Conservation (phyloP, 2,888 invertebrate genomes). For the Pecten maximus region DNA sequence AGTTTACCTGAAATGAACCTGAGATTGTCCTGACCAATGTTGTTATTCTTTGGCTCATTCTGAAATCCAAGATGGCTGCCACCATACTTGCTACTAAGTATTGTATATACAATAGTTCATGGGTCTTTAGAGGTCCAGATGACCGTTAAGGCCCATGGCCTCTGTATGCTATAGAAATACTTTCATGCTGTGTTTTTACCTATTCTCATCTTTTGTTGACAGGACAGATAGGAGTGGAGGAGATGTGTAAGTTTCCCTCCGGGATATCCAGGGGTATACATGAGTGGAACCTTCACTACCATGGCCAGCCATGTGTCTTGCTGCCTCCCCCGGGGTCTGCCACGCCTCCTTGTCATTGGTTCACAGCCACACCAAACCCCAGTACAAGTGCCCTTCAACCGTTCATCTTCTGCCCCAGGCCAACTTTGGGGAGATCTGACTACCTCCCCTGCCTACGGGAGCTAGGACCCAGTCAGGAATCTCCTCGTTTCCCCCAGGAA, state of each 20-base stretch:
- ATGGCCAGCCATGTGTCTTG: slow-evolving; percentile 85
- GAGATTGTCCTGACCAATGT: no score
- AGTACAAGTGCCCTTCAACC: slow-evolving; percentile 90
- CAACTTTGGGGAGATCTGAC: slow-evolving; percentile 82
- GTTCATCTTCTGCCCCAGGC: slow-evolving; percentile 84
- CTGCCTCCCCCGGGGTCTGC: slow-evolving; percentile 83
- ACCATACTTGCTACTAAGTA: no score
- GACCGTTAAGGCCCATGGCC: no score
- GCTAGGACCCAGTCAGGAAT: slow-evolving; percentile 79
- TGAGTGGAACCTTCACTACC: slow-evolving; percentile 85
- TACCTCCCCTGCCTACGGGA: slow-evolving; percentile 84
- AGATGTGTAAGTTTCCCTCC: slow-evolving; percentile 78
- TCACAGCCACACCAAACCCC: slow-evolving; percentile 91
- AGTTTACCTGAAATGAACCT: no score
- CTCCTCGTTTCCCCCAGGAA: slow-evolving; percentile 79
- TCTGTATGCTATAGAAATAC: no score
- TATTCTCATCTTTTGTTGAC: slow-evolving; percentile 46
- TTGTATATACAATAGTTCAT: no score
- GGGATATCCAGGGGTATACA: slow-evolving; percentile 86
- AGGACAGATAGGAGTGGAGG: slow-evolving; percentile 73
- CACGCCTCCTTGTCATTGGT: slow-evolving; percentile 87
- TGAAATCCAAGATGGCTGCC: no score
- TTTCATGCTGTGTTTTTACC: not conserved
- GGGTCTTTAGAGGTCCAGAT: no score
- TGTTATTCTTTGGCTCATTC: no score